phyloP scores from a whole-genome alignment of 2,888 invertebrate genomes.

The Hyles lineata region DNA sequence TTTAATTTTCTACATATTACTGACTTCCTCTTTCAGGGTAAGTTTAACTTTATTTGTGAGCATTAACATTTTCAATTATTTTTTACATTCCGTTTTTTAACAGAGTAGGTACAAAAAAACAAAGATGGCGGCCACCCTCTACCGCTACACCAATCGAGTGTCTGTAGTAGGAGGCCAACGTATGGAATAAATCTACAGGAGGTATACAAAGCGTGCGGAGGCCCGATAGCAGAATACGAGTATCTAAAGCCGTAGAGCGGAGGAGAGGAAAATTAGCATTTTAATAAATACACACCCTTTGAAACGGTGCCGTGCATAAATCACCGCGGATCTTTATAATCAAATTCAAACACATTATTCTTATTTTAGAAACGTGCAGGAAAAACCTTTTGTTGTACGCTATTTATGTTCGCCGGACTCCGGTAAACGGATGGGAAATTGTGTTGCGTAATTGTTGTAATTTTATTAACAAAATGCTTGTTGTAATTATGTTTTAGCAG shows the following conservation, averaged over 20 bases:
- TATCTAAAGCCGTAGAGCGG: slow-evolving; percentile 72
- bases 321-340: slow-evolving; percentile 81
- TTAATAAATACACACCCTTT: slow-evolving; percentile 86
- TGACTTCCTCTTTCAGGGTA: too few relatives aligned
- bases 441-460: neutral
- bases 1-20: too few relatives aligned
- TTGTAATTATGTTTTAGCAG: too few relatives aligned
- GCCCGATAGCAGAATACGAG: slow-evolving; percentile 70
- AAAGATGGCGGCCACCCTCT: neutral
- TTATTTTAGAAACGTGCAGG: slow-evolving; percentile 69
- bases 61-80: too few relatives aligned
- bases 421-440: slow-evolving; percentile 12
- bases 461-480: neutral
- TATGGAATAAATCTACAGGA: slow-evolving; percentile 82
- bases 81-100: too few relatives aligned
- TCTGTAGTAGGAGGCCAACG: slow-evolving; percentile 57
- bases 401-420: slow-evolving; percentile 21
- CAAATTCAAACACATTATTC: slow-evolving; percentile 82
- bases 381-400: slow-evolving; percentile 43
- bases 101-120: neutral
- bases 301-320: slow-evolving; percentile 79
- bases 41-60: too few relatives aligned
- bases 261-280: slow-evolving; percentile 83
- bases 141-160: slow-evolving; percentile 37
- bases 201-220: slow-evolving; percentile 81